Conservation (phyloP, 2,888 invertebrate species). For the Melieria omissa region DNA sequence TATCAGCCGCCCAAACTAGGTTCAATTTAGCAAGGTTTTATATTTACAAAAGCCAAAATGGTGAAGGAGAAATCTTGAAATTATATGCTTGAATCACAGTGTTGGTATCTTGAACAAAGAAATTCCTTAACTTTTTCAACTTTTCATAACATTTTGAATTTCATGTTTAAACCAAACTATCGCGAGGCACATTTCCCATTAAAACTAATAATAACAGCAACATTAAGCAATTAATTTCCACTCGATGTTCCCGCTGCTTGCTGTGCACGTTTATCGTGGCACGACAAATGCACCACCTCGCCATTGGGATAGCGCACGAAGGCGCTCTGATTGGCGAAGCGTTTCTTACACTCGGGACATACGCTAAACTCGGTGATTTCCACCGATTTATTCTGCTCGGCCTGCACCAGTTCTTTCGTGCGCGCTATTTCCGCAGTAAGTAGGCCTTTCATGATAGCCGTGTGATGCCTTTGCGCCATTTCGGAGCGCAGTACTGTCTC, state of each 20-base stretch:
- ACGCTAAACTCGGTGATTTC: constrained; percentile 87
- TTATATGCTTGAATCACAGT: too few species aligned
- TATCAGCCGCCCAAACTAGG: too few species aligned
- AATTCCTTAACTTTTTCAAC: too few species aligned
- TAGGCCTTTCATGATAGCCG: constrained; percentile 84
- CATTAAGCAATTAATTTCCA: neutral
- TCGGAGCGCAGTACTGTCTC: constrained; percentile 81
- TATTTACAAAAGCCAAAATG: too few species aligned
- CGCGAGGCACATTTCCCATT: too few species aligned
- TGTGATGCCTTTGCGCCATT: constrained; percentile 78
- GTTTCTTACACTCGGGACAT: constrained; percentile 92
- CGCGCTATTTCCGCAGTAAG: constrained; percentile 87
- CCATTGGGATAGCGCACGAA: constrained; percentile 93
- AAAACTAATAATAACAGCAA: too few species aligned
- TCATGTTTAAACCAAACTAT: too few species aligned
- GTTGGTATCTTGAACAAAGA: too few species aligned
- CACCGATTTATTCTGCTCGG: constrained; percentile 84
- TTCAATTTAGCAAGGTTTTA: too few species aligned
- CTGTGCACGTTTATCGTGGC: constrained; percentile 70
- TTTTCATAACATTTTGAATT: too few species aligned
- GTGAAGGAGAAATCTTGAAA: too few species aligned
- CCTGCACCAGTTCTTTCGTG: constrained; percentile 81
- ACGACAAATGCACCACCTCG: constrained; percentile 92
- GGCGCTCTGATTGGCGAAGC: constrained; percentile 93
- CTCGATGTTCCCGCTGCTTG: constrained; percentile 15